Evolutionary conservation across 1,140 invertebrate genomes (phyloP).

Genomic region (Venturia canescens): DNA sequence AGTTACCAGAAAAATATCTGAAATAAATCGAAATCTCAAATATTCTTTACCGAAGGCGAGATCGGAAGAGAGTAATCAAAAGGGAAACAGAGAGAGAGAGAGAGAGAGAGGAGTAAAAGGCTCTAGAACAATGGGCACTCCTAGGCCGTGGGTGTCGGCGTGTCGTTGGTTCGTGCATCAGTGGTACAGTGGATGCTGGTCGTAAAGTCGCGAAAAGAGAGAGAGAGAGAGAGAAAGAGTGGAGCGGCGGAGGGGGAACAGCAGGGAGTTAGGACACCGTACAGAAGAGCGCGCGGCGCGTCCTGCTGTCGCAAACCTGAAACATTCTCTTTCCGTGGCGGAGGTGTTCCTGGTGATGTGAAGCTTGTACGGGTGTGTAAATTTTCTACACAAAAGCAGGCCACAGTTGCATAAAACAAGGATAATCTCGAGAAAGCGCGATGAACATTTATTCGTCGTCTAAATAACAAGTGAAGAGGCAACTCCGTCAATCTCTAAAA

Average conservation of each 20-base stretch:
- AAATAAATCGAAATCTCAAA: background rate
- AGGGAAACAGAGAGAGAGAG: background rate
- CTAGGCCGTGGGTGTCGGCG: conserved; percentile 34
- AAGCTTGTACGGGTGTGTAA: background rate
- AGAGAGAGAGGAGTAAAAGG: conserved; percentile 3
- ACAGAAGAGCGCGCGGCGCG: conserved; percentile 28
- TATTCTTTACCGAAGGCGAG: background rate
- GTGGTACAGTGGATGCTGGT: conserved; percentile 42
- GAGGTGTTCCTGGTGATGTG: background rate
- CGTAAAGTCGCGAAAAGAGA: conserved; percentile 1
- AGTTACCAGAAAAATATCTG: background rate
- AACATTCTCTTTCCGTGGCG: background rate
- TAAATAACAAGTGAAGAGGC: background rate
- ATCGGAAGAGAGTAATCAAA: background rate
- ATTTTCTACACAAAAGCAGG: background rate
- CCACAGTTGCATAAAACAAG: background rate
- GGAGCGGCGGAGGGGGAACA: background rate
- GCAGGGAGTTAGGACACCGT: background rate
- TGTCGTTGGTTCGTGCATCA: conserved; percentile 8
- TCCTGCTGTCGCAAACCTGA: conserved; percentile 29
- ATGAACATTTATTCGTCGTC: background rate
- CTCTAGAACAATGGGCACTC: conserved; percentile 41
- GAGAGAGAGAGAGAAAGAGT: background rate
- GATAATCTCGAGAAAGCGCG: background rate
- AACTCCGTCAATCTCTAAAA: background rate